Conservation (phyloP, 2,113 vertebrate genomes). For the Nibea albiflora region DNA sequence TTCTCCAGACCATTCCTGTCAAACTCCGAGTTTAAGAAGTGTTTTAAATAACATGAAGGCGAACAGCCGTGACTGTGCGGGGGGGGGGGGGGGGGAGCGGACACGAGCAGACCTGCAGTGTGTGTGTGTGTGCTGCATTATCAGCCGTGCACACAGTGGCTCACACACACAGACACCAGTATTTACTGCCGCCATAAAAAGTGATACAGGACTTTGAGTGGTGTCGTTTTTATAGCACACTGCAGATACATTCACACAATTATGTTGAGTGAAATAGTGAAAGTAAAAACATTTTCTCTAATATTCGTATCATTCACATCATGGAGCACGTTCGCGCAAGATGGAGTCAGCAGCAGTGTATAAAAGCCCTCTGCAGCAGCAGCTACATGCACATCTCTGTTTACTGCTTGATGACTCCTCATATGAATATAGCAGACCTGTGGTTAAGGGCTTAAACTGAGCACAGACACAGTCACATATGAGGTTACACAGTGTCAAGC, state of each 20-base stretch:
- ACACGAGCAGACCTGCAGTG: neutral
- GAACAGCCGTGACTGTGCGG: conserved; percentile 10
- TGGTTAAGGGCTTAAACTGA: too few relatives aligned
- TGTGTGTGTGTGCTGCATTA: neutral
- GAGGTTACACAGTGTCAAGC: too few relatives aligned
- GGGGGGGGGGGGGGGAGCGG: neutral
- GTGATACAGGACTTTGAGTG: neutral
- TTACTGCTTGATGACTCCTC: too few relatives aligned
- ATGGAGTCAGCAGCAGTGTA: too few relatives aligned
- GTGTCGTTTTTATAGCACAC: neutral
- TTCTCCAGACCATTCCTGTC: neutral
- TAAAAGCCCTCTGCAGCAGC: too few relatives aligned
- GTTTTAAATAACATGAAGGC: neutral
- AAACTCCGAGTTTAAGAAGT: neutral
- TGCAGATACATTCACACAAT: neutral
- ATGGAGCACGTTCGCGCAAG: too few relatives aligned
- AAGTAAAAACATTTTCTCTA: too few relatives aligned
- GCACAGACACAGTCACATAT: too few relatives aligned
- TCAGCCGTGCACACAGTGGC: neutral
- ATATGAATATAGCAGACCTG: too few relatives aligned
- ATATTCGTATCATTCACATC: too few relatives aligned
- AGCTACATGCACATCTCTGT: too few relatives aligned
- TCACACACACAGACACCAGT: neutral
- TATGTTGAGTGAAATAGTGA: too few relatives aligned
- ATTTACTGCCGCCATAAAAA: conserved; percentile 10